phyloP scores from a whole-genome alignment of 30 jellyfish, hydroid and myxozoan genomes.

The Cassiopea xamachana region DNA sequence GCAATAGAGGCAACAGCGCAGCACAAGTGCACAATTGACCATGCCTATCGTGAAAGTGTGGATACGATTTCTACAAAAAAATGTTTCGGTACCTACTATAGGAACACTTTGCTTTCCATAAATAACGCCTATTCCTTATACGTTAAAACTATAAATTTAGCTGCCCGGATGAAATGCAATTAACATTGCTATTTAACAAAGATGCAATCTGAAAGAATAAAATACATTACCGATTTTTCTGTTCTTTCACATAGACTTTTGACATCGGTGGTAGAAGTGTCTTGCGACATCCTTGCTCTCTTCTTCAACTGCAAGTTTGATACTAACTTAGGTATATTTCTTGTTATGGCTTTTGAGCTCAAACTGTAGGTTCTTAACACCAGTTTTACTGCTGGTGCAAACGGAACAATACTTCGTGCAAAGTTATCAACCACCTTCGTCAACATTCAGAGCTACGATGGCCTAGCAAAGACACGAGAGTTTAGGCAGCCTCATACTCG shows the following conservation, averaged over 20 bases:
- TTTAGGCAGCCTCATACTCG: neutral
- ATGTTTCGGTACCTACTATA: no score
- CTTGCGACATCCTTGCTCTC: slow-evolving; percentile 11
- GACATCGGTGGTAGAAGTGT: slow-evolving; percentile 14
- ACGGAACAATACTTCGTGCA: neutral
- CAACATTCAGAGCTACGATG: neutral
- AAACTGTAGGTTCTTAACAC: neutral
- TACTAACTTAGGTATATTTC: neutral
- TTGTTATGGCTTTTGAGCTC: neutral
- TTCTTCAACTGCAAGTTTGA: neutral
- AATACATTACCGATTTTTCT: slow-evolving; percentile 40
- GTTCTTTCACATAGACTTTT: slow-evolving; percentile 66
- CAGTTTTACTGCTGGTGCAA: slow-evolving; percentile 4
- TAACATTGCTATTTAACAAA: neutral
- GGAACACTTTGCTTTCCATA: no score
- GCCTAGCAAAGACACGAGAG: slow-evolving; percentile 50
- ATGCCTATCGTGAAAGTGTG: no score
- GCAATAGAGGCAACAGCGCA: no score
- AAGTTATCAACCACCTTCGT: neutral
- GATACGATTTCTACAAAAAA: no score
- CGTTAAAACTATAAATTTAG: no score
- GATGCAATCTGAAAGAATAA: neutral
- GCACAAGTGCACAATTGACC: no score
- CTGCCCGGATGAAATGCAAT: no score
- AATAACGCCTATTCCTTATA: no score